Base-by-base conservation (phyloP, 2,888 invertebrate species). In the Cerastoderma edule region DNA sequence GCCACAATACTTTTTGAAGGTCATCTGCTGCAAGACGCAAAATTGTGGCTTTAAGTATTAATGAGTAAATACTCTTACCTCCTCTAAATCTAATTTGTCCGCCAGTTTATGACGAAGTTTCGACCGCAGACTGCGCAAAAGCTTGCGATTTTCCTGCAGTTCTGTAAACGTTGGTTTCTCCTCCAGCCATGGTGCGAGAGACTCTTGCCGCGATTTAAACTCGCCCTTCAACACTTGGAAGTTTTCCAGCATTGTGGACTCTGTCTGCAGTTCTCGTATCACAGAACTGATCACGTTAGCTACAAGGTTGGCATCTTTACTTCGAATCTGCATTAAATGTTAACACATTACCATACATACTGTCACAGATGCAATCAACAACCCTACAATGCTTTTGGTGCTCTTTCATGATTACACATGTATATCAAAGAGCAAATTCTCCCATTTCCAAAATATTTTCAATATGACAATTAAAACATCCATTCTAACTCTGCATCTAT, bases 21-120 rank as follows among this genome's bases (percentile, higher is more conserved):
- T n/a, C n/a, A n/a, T n/a, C n/a, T n/a, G n/a, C n/a, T n/a, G n/a
- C n/a, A n/a, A n/a, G n/a, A n/a, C n/a, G n/a, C n/a, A n/a, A n/a
- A n/a, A n/a, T n/a, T n/a, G n/a, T n/a, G n/a, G n/a, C n/a, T n/a
- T n/a, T n/a, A n/a, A n/a, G n/a, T n/a, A n/a, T n/a, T n/a, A n/a
- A n/a, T n/a, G n/a, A n/a, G n/a, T n/a, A n/a, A n/a, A n/a, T n/a
- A 16, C 48, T 8, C 65, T 16, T 64, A 89, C 91, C 88, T 91
- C 91, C 71, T 90, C 91, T 6, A 89, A 67, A 79, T 91, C 91
- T 30, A 87, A 83, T 76, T 88, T 88, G 66, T 91, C 91, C 5
- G 91, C 91, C 71, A 89, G 84, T 57, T 83, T 86, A 63, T 91
- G 91, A 6, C 91, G 69, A 5, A 91, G 78, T 67, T 90, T 89